Conservation (phyloP, 1,140 invertebrate genomes). For the Mercenaria mercenaria region DNA sequence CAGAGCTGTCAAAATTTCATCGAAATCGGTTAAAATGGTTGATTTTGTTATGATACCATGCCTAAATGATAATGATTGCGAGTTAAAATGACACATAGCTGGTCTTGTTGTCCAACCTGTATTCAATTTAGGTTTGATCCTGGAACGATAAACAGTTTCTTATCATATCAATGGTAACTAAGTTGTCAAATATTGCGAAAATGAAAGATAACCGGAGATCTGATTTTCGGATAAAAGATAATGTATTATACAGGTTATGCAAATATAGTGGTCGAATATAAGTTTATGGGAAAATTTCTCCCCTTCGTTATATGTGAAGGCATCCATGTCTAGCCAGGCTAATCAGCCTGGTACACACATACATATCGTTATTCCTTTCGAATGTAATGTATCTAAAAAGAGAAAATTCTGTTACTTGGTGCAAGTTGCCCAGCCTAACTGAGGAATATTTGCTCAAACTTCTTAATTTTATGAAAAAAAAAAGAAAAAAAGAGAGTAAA, state of each 20-base stretch:
- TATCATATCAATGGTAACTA: conserved; percentile 1
- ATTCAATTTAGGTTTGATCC: neutral
- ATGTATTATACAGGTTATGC: neutral
- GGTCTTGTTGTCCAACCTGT: neutral
- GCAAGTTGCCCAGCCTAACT: too few species aligned
- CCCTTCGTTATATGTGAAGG: too few species aligned
- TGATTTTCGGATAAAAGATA: conserved; percentile 17
- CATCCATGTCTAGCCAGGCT: too few species aligned
- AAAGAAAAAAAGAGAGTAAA: too few species aligned
- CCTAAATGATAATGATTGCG: neutral
- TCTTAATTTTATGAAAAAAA: too few species aligned
- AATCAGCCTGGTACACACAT: too few species aligned
- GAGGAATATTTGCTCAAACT: too few species aligned
- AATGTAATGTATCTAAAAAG: too few species aligned
- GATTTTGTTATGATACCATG: neutral
- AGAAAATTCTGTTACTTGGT: too few species aligned
- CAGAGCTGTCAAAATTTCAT: conserved; percentile 22
- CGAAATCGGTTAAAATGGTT: conserved; percentile 10
- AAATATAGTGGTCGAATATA: neutral
- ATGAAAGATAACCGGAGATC: conserved; percentile 2
- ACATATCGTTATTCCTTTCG: too few species aligned
- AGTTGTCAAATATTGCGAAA: conserved; percentile 43
- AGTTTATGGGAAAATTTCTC: neutral
- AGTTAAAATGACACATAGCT: conserved; percentile 5
- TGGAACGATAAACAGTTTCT: neutral